Percentiles rank a stretch among this genome's conserved stretches.
phyloP scores from a whole-genome alignment of 2,797 vertebrate species.

The Aldrovandia affinis region DNA sequence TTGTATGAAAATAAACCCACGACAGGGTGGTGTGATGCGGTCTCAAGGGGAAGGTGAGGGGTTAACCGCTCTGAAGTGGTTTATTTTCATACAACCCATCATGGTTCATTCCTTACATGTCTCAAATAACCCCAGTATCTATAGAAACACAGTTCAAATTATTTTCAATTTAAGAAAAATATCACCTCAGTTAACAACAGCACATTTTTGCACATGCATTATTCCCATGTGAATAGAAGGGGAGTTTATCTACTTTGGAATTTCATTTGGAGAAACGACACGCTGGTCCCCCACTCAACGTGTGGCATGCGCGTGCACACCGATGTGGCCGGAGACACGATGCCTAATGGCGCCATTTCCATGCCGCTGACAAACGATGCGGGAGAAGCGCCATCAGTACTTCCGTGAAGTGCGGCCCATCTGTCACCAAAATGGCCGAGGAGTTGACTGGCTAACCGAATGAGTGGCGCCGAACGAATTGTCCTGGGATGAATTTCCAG shows the following conservation, averaged over 20 bases:
- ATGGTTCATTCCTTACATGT: neutral
- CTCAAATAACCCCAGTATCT: neutral
- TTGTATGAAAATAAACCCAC: too few relatives aligned
- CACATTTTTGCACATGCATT: neutral
- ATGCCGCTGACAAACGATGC: neutral
- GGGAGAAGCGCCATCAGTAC: conserved; percentile 14
- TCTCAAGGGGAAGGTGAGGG: too few relatives aligned
- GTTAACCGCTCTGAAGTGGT: too few relatives aligned
- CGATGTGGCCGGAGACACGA: conserved; percentile 2
- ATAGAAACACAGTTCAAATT: neutral
- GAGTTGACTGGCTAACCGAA: conserved; percentile 26
- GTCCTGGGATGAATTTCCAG: conserved; percentile 35
- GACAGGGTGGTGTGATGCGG: too few relatives aligned
- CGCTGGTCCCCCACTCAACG: neutral
- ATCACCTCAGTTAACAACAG: neutral
- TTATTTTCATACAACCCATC: too few relatives aligned
- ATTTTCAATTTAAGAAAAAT: neutral
- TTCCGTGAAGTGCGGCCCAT: conserved; percentile 21
- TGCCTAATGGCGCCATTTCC: conserved; percentile 16
- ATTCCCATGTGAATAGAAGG: neutral
- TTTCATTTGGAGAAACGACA: neutral
- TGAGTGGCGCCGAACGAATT: conserved; percentile 23
- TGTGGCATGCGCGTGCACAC: neutral
- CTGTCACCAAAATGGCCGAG: conserved; percentile 23
- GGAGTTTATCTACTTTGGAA: neutral